Evolutionary conservation across 2,888 invertebrate species (phyloP).

Genomic region (Hyposoter dolosus): DNA sequence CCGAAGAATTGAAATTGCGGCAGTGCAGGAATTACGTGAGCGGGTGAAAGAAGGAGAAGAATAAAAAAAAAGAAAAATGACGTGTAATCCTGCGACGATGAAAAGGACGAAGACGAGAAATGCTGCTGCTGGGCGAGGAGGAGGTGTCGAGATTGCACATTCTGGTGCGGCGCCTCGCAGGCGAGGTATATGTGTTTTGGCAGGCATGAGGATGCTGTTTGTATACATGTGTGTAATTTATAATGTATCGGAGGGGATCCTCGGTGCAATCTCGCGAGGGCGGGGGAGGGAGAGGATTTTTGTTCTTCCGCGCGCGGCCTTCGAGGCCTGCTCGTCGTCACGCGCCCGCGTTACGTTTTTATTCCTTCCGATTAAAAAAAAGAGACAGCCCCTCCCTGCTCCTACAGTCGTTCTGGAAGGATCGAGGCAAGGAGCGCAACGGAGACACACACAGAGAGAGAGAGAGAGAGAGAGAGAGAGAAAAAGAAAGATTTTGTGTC

Average conservation of each 20-base stretch:
- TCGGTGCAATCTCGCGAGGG: slow-evolving; percentile 32
- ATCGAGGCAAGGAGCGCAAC: background rate
- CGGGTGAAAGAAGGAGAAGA: slow-evolving; percentile 2
- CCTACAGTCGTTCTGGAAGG: background rate
- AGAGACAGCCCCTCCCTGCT: background rate
- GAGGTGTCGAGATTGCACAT: slow-evolving; percentile 66
- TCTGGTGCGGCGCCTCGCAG: slow-evolving; percentile 67
- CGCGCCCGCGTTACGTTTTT: slow-evolving; percentile 62
- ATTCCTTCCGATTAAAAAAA: slow-evolving; percentile 61
- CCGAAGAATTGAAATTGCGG: slow-evolving; percentile 19
- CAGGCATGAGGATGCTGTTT: slow-evolving; percentile 52
- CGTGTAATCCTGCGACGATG: slow-evolving; percentile 60
- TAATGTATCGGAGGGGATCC: slow-evolving; percentile 41
- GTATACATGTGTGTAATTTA: slow-evolving; percentile 39
- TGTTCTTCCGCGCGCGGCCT: slow-evolving; percentile 66
- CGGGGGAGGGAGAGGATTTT: slow-evolving; percentile 59
- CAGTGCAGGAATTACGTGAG: slow-evolving; percentile 46
- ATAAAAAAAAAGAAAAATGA: slow-evolving; percentile 20
- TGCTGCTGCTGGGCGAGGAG: background rate
- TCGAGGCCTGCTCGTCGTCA: slow-evolving; percentile 46
- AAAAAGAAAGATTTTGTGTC: slow-evolving; percentile 25
- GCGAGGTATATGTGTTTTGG: slow-evolving; percentile 55
- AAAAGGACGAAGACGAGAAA: slow-evolving; percentile 41
- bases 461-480: background rate
- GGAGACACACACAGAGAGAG: background rate